A percentile compares a stretch with the other conserved stretches of the same genome.
phyloP scores from a whole-genome alignment of 2,888 invertebrate species.

The Cheilosia urbana region DNA sequence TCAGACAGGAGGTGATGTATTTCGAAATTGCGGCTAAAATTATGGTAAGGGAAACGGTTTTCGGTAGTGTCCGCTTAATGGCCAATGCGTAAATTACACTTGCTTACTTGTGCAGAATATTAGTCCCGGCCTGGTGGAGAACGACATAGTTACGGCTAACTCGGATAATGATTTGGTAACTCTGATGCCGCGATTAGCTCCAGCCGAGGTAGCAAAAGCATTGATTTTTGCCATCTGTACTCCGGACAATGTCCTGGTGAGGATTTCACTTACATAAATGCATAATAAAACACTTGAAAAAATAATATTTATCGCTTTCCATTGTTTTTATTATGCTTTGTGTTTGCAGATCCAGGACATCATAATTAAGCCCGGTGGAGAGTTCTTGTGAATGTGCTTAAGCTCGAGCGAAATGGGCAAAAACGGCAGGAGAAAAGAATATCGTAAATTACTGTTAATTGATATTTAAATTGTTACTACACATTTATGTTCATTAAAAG shows the following conservation, averaged over 20 bases:
- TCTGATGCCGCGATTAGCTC: slow-evolving; percentile 78
- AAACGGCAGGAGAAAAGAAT: slow-evolving; percentile 6
- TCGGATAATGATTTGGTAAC: slow-evolving; percentile 77
- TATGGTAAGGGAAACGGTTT: slow-evolving; percentile 77
- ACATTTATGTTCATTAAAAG: slow-evolving; percentile 35
- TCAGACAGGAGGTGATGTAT: slow-evolving; percentile 80
- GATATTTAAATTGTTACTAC: slow-evolving; percentile 30
- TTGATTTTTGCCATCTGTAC: slow-evolving; percentile 78
- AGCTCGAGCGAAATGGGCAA: neutral
- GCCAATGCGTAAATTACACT: slow-evolving; percentile 37
- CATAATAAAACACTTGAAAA: neutral
- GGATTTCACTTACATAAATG: slow-evolving; percentile 4
- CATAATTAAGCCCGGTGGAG: slow-evolving; percentile 78
- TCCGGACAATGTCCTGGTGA: slow-evolving; percentile 78
- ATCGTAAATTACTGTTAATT: slow-evolving; percentile 29
- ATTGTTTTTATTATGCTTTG: slow-evolving; percentile 1
- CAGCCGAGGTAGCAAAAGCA: slow-evolving; percentile 78
- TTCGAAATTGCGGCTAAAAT: slow-evolving; percentile 79
- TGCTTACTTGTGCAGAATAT: slow-evolving; percentile 75
- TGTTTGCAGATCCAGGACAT: slow-evolving; percentile 77
- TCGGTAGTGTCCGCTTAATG: slow-evolving; percentile 7
- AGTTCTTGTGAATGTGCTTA: slow-evolving; percentile 76
- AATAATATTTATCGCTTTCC: neutral
- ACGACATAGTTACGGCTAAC: slow-evolving; percentile 77
- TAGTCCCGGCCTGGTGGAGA: slow-evolving; percentile 78